These are phyloP conservation scores for Sternotherus odoratus DNA, from an alignment of 2,797 vertebrate species.

Conservation along the genomic window DNA sequence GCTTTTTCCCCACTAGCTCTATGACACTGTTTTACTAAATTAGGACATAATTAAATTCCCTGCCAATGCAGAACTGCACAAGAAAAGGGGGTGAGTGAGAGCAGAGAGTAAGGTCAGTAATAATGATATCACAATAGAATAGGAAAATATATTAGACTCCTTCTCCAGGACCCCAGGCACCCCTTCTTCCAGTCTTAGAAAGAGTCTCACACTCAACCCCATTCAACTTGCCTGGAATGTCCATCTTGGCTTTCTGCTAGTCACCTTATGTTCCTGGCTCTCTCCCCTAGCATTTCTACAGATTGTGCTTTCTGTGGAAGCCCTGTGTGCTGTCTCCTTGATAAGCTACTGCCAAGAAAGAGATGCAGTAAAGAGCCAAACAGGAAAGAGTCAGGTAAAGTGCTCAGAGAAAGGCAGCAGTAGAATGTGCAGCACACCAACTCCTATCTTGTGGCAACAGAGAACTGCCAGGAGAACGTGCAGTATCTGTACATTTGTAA, in stretches of 20 bases:
- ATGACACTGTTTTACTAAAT: too few relatives aligned
- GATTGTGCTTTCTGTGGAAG: fast-evolving
- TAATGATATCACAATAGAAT: background rate
- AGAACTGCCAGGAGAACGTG: too few relatives aligned
- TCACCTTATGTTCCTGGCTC: background rate
- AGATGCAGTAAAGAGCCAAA: background rate
- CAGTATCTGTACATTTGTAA: too few relatives aligned
- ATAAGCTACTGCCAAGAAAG: background rate
- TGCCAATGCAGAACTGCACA: too few relatives aligned
- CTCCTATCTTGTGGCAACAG: background rate
- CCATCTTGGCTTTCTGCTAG: background rate
- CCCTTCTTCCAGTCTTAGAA: background rate
- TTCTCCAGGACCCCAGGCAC: background rate
- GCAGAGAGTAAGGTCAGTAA: background rate
- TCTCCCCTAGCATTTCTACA: background rate
- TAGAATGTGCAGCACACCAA: background rate
- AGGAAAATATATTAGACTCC: background rate
- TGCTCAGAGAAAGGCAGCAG: background rate
- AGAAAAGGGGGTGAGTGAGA: background rate
- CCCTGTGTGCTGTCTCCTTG: background rate
- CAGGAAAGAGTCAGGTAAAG: background rate
- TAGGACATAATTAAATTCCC: too few relatives aligned
- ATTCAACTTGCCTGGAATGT: background rate
- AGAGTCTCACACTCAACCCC: too few relatives aligned
- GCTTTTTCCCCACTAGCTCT: too few relatives aligned